A percentile compares a stretch with the other conserved stretches of the same genome.
Evolutionary conservation across 2,113 vertebrate genomes (phyloP).

Genomic region (Gorsachius goisagi): DNA sequence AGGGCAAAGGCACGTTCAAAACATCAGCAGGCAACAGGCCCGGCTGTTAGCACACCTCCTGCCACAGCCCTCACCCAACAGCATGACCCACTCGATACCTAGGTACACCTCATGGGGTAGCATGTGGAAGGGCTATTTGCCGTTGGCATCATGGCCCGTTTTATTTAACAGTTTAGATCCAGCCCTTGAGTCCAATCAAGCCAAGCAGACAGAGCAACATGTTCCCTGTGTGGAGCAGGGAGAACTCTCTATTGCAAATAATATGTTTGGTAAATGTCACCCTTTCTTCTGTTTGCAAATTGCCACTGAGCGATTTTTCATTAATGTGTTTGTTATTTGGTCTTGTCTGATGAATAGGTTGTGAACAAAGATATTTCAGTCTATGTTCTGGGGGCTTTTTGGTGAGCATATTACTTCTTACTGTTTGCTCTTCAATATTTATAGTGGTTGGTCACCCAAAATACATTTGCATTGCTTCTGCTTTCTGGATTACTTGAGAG

Average conservation of each 20-base stretch:
- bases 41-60: background rate
- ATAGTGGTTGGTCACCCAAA: background rate
- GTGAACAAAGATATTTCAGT: background rate
- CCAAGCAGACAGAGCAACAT: background rate
- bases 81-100: background rate
- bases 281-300: background rate
- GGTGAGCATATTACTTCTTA: background rate
- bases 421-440: background rate
- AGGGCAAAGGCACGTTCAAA: background rate
- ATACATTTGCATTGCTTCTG: background rate
- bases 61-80: background rate
- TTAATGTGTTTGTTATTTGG: background rate
- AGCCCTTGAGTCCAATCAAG: background rate
- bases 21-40: background rate
- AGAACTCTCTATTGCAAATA: background rate
- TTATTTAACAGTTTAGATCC: background rate
- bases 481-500: background rate
- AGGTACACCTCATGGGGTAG: background rate
- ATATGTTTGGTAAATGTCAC: background rate
- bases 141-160: background rate
- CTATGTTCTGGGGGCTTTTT: background rate
- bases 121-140: background rate
- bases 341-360: background rate
- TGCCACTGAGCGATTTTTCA: background rate
- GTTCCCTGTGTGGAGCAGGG: background rate